Evolutionary conservation across 1,140 invertebrate species (phyloP), one percentile per base, ranked within the genome.

Genomic region (Lasioglossum baleicum): DNA sequence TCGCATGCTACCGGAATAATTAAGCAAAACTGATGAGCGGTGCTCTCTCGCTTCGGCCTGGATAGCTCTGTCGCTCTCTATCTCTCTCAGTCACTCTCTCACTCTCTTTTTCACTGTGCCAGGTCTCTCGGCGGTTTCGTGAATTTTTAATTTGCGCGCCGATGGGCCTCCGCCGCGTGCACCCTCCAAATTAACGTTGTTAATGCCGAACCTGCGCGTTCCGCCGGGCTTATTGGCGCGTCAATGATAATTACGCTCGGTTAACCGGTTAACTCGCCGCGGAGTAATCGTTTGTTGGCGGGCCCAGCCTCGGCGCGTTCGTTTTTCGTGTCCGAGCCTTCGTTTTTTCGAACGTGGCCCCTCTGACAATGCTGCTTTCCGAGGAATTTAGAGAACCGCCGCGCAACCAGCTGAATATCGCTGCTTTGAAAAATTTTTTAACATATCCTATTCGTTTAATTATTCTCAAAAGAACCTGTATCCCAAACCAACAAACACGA

Each of bases 1-100:
- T 87, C 85, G 82, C 85, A 87, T 83, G 85, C 85, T 81, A 87
- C 84, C 73, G 86, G 71, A 87, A 87, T 87, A 87, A 87, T 87
- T 87, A 87, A 84, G 83, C 80, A 83, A 87, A 87, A 87, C 83
- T 77, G 85, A 84, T 80, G 86, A 80, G 75, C 72, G 67, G 51
- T 35, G 72, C 61, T 31, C 26, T 10, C 20, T 17, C 35, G 35
- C 35, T 35, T 35, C 56, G 4, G 17, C 4, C 6, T 10, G 42
- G 13, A 15, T 2, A 44, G 44, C 7, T 7, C 22, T 4, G 53
- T 7, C 4, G 17, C 53, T 56, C 6, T 17, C 51, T 15, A 0
- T 53, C 51, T 56, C 10, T 61, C 56, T 79, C 40, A 40, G 20
- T 56, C 68, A 4, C 61, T 44, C 42, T 44, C 42, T 44, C 42